Conservation (phyloP, 2,113 vertebrate species). For the Cyrtonyx montezumae region DNA sequence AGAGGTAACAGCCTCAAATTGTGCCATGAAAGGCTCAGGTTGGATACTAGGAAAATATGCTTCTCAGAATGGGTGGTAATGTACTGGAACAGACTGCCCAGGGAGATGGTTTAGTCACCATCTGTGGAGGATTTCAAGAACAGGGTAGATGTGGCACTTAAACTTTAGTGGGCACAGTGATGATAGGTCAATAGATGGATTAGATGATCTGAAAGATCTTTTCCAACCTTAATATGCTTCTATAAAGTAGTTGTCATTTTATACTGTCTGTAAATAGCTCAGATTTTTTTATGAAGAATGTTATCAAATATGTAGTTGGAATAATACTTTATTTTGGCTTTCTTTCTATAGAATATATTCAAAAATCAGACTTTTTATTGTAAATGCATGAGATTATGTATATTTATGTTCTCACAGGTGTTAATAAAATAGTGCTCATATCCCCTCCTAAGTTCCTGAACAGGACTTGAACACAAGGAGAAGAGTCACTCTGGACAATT, state of each 20-base stretch:
- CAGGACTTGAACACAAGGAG: neutral
- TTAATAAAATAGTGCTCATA: neutral
- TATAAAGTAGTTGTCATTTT: neutral
- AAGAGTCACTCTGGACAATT: neutral
- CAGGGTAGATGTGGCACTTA: too few species aligned
- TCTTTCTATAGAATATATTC: neutral
- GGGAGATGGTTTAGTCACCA: too few species aligned
- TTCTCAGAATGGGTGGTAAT: too few species aligned
- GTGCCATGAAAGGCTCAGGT: too few species aligned
- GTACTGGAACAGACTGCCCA: too few species aligned
- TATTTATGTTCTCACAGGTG: neutral
- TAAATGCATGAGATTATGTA: neutral
- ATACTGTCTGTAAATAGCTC: neutral
- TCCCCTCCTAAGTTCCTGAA: neutral
- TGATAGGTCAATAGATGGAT: too few species aligned
- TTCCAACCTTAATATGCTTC: too few species aligned
- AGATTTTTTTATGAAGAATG: neutral
- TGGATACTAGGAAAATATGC: too few species aligned
- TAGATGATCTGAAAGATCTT: too few species aligned
- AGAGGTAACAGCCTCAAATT: too few species aligned
- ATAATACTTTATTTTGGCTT: neutral
- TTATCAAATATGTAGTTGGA: neutral
- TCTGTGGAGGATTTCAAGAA: too few species aligned
- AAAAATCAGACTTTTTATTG: neutral
- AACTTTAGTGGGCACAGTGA: too few species aligned